Evolutionary conservation across 1,140 invertebrate genomes (phyloP).

Genomic region (Ptiloglossa arizonensis): DNA sequence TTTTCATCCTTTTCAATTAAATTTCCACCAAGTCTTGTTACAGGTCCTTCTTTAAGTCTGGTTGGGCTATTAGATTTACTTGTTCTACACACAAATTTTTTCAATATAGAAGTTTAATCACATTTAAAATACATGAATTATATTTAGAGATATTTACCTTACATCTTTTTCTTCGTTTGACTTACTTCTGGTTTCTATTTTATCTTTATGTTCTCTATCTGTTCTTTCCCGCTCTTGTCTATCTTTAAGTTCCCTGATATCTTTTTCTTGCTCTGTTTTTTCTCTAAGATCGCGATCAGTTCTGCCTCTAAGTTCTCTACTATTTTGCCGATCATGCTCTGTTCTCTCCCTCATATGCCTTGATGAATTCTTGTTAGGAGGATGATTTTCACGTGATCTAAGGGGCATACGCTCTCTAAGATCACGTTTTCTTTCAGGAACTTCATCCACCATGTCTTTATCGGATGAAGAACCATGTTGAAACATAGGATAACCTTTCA

Average conservation of each 20-base stretch:
- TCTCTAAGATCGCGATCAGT: constrained; percentile 64
- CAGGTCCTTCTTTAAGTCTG: constrained; percentile 77
- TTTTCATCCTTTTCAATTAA: constrained; percentile 73
- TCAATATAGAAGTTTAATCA: background rate
- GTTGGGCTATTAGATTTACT: constrained; percentile 75
- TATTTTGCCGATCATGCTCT: constrained; percentile 63
- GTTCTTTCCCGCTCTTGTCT: constrained; percentile 62
- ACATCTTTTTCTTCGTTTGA: constrained; percentile 74
- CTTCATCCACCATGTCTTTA: constrained; percentile 78
- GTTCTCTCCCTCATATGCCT: constrained; percentile 74
- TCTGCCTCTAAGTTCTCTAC: constrained; percentile 66
- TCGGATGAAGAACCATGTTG: constrained; percentile 79
- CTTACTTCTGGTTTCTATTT: constrained; percentile 67
- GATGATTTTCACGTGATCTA: constrained; percentile 78
- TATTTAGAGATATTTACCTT: constrained; percentile 55
- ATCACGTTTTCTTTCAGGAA: constrained; percentile 72
- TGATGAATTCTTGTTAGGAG: constrained; percentile 70
- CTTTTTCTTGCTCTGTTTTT: constrained; percentile 70
- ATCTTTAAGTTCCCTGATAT: constrained; percentile 72
- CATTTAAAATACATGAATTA: background rate
- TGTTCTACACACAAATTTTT: constrained; percentile 55
- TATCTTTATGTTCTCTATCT: constrained; percentile 66
- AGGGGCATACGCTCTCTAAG: constrained; percentile 75
- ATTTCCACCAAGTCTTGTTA: constrained; percentile 75
- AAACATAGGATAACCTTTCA: constrained; percentile 82